phyloP scores from a whole-genome alignment of 2,113 vertebrate genomes.

The Upupa epops region DNA sequence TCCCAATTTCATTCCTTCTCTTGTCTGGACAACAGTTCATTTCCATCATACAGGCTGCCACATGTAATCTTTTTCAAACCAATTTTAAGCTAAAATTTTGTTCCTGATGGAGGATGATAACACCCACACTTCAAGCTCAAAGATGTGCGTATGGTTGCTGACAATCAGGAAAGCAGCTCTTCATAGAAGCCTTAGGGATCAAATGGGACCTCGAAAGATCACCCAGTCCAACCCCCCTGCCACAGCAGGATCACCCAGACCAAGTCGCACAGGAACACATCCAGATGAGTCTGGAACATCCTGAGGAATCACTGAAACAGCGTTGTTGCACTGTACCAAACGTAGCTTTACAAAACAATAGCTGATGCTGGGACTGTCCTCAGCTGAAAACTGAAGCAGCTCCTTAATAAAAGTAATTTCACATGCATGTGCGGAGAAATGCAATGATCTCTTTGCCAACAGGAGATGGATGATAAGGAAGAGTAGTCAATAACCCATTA shows the following conservation, averaged over 20 bases:
- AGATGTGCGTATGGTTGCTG: neutral
- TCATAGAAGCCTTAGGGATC: too few species aligned
- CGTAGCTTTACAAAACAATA: conserved; percentile 14
- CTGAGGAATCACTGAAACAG: neutral
- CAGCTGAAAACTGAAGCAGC: conserved; percentile 27
- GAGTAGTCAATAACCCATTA: conserved; percentile 71
- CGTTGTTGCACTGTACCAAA: neutral
- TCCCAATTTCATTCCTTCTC: neutral
- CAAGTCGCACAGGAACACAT: too few species aligned
- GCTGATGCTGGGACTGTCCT: neutral
- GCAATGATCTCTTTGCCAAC: conserved; percentile 48
- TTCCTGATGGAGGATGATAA: neutral
- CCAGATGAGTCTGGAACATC: too few species aligned
- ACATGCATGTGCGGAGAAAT: conserved; percentile 29
- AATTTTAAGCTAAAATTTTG: neutral
- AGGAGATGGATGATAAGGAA: conserved; percentile 59
- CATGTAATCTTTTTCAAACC: neutral
- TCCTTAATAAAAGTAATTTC: conserved; percentile 48
- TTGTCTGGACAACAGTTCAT: neutral
- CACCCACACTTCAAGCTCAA: neutral
- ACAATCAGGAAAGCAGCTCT: neutral
- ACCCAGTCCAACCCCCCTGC: too few species aligned
- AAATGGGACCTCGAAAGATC: too few species aligned
- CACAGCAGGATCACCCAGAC: too few species aligned
- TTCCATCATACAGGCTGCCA: neutral